phyloP scores from a whole-genome alignment of 2,888 invertebrate genomes.

The Eledona agricola region DNA sequence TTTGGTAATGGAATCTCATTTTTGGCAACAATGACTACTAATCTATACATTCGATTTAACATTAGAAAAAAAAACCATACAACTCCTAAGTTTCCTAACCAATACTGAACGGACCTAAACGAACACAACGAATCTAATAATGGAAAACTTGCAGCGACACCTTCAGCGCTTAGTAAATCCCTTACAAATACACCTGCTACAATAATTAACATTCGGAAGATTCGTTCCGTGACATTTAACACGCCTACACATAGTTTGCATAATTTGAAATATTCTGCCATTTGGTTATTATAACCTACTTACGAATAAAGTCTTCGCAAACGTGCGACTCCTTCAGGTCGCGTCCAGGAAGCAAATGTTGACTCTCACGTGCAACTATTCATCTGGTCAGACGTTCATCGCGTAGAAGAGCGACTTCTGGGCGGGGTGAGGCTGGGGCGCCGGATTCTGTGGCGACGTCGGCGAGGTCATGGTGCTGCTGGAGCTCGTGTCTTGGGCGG shows the following conservation, averaged over 20 bases:
- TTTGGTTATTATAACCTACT: slow-evolving; percentile 61
- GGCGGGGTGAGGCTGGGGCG: slow-evolving; percentile 51
- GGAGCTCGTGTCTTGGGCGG: slow-evolving; percentile 69
- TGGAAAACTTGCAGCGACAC: slow-evolving; percentile 24
- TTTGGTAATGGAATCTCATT: slow-evolving; percentile 49
- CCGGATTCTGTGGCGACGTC: slow-evolving; percentile 65
- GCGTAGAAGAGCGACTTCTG: slow-evolving; percentile 77
- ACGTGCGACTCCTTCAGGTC: slow-evolving; percentile 2
- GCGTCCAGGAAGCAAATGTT: slow-evolving; percentile 40
- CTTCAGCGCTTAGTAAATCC: slow-evolving; percentile 3
- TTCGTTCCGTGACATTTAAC: slow-evolving; percentile 32
- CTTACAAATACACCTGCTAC: slow-evolving; percentile 17
- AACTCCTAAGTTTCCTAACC: slow-evolving; percentile 22
- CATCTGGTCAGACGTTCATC: slow-evolving; percentile 85
- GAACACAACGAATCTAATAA: slow-evolving; percentile 25
- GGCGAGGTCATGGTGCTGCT: slow-evolving; percentile 61
- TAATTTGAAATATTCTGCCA: slow-evolving; percentile 56
- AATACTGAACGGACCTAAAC: slow-evolving; percentile 31
- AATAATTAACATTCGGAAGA: slow-evolving; percentile 25
- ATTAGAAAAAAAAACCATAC: slow-evolving; percentile 38
- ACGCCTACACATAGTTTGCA: slow-evolving; percentile 34
- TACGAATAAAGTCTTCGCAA: slow-evolving; percentile 38
- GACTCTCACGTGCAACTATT: slow-evolving; percentile 63
- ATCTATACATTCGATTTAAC: slow-evolving; percentile 39
- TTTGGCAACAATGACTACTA: slow-evolving; percentile 49